Evolutionary conservation across 2,113 vertebrate species (phyloP).

Genomic region (Rallus limicola): DNA sequence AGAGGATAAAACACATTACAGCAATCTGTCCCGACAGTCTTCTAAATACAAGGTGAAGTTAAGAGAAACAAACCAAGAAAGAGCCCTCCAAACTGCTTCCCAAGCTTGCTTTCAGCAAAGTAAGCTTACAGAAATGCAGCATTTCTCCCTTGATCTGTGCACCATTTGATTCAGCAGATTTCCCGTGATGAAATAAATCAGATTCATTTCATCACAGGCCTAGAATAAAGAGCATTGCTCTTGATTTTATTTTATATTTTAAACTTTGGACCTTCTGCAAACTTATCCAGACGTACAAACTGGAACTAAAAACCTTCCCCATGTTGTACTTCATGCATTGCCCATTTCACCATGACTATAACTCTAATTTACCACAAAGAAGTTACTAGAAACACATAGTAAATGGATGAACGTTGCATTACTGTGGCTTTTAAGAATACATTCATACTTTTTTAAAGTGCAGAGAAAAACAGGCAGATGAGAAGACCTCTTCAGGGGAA

Average conservation of each 20-base stretch:
- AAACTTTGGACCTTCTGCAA: background rate
- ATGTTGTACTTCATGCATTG: background rate
- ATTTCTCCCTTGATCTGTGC: background rate
- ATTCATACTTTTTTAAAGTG: background rate
- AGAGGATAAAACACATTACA: background rate
- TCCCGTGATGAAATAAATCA: background rate
- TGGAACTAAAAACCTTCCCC: background rate
- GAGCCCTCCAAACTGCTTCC: background rate
- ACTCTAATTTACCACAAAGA: background rate
- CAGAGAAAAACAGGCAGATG: background rate
- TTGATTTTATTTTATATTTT: background rate
- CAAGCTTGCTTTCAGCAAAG: background rate
- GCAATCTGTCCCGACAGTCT: background rate
- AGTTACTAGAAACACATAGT: background rate
- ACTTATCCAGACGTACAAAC: background rate
- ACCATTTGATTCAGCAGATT: background rate
- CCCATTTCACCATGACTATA: background rate
- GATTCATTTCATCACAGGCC: background rate
- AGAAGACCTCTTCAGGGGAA: background rate
- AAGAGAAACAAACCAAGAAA: background rate
- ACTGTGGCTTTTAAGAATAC: background rate
- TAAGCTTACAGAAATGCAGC: background rate
- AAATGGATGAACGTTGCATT: background rate
- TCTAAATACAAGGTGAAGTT: background rate
- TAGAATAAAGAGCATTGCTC: background rate